Conservation (phyloP, 2,888 invertebrate genomes). For the Colostygia pectinataria region DNA sequence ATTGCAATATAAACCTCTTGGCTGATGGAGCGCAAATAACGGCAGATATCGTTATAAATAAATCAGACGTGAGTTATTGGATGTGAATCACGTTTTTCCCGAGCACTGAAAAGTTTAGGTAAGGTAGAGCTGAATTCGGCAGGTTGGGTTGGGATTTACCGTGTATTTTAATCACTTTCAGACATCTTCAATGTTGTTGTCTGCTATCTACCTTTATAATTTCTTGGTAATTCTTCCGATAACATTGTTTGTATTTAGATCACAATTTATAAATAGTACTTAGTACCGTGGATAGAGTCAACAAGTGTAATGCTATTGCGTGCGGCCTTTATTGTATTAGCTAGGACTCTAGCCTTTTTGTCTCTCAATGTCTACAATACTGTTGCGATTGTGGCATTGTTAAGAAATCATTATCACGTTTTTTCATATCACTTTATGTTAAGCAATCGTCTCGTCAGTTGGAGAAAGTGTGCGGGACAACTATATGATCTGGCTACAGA, state of each 20-base stretch:
- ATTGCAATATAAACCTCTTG: too few relatives aligned
- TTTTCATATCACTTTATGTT: neutral
- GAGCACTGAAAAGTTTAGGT: neutral
- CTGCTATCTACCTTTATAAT: too few relatives aligned
- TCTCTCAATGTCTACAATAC: too few relatives aligned
- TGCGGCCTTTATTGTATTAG: too few relatives aligned
- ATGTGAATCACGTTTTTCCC: slow-evolving; percentile 6
- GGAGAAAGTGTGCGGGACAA: slow-evolving; percentile 17
- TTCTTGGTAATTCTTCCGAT: too few relatives aligned
- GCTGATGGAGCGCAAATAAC: neutral
- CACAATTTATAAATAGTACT: too few relatives aligned
- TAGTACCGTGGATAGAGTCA: too few relatives aligned
- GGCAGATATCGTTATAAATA: slow-evolving; percentile 11
- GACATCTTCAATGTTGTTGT: too few relatives aligned
- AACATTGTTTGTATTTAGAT: too few relatives aligned
- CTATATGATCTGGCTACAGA: too few relatives aligned
- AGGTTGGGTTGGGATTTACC: neutral
- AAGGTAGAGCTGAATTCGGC: neutral
- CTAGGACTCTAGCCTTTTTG: too few relatives aligned
- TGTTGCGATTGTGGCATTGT: neutral
- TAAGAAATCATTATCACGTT: slow-evolving; percentile 6
- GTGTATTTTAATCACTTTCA: neutral
- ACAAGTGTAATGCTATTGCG: too few relatives aligned
- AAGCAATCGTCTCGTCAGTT: slow-evolving; percentile 6
- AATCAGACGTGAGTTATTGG: slow-evolving; percentile 5